Conservation (phyloP, 2,888 invertebrate genomes). For the Ophion ventricosus region DNA sequence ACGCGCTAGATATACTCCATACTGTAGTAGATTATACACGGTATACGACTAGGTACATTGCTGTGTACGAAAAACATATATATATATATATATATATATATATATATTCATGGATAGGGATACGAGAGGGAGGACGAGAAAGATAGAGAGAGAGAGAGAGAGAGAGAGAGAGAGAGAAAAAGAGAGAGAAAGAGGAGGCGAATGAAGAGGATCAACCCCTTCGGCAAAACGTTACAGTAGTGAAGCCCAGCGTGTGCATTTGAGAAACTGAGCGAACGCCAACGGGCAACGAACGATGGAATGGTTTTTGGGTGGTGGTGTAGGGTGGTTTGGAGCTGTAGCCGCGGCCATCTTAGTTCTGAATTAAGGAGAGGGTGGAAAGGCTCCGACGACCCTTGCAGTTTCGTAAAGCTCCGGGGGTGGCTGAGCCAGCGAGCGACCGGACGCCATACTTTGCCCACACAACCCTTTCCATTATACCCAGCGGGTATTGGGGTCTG, state of each 20-base stretch:
- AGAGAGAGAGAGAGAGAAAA: not conserved
- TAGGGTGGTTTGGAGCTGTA: constrained; percentile 46
- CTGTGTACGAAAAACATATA: constrained; percentile 7
- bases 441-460: constrained; percentile 64
- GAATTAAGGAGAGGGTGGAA: constrained; percentile 81
- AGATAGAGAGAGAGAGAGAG: constrained; percentile 8
- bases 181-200: constrained; percentile 7
- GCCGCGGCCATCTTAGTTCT: constrained; percentile 80
- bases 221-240: constrained; percentile 54
- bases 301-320: constrained; percentile 53
- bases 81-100: not conserved
- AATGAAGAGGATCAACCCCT: constrained; percentile 50
- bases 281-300: constrained; percentile 43
- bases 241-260: constrained; percentile 55
- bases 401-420: constrained; percentile 68
- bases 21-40: constrained; percentile 49
- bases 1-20: constrained; percentile 78
- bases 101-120: constrained; percentile 22
- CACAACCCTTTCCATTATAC: constrained; percentile 63
- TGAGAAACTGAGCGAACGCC: constrained; percentile 58
- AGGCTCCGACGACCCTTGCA: constrained; percentile 70
- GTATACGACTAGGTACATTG: constrained; percentile 14
- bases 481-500: constrained; percentile 47
- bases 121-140: constrained; percentile 12
- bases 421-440: constrained; percentile 64